Base-by-base conservation (phyloP, 2,113 vertebrate species). In the Ageneiosus marmoratus region DNA sequence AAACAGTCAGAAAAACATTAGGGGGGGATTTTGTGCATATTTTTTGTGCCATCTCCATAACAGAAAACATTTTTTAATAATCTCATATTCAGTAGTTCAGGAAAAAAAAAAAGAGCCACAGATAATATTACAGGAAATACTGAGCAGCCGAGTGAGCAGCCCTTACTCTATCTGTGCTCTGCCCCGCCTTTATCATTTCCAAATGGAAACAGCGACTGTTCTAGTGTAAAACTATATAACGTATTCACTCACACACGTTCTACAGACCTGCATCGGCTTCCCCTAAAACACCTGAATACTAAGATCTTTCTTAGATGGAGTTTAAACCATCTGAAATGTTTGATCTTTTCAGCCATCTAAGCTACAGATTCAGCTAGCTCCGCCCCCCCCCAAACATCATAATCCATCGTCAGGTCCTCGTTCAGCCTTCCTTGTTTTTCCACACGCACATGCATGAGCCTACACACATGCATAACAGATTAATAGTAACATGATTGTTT, bases 401-500 rank as follows among this genome's bases (percentile, higher is more conserved):
- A 73, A 86, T 86, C 81, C 53, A 37, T 74, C 29, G 51, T 29
- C 44, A 24, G 69, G 62, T 67, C 41, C 13, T 27, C 4, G 18
- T 44, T 24, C 9, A 46, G 32, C 63, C 13, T 5, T 16, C 29
- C 34, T 10, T 13, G 1, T 5, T 50, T 18, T 24, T 2, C 34
- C 32, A 5, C 63, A 15, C 29, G 27, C 63, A 46, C 24, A 72
- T 24, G 87, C 88, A 90, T 51, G 27, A 18, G 18, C 9, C 6
- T 44, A 55, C 83, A 90, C 91, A 88, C 86, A 82, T 70, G 83
- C 80, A 51, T 75, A 55, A 79, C 44, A 74, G 50, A 51, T 73
- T 77, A 24, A 74, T 75, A 81, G 27, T 89, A 89, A 89, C 89
- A 86, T 89, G 88, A 89, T 89, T 91, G 91, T 92, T 93, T 92